Conservation (phyloP, 2,797 vertebrate genomes). For the Somateria mollissima region DNA sequence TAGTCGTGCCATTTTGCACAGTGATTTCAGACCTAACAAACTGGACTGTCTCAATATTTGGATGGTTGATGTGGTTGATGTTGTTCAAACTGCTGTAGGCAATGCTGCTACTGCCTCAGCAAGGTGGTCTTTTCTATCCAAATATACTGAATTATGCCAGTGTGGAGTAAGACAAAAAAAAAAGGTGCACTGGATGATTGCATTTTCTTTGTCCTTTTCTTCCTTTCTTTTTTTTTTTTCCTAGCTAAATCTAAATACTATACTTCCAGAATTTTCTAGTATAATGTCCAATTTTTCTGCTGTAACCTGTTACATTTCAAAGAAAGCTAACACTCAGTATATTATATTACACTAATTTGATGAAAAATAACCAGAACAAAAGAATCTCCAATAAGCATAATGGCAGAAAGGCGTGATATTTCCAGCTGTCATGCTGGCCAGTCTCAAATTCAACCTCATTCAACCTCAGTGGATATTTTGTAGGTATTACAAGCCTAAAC, state of each 20-base stretch:
- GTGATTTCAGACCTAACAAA: slow-evolving; percentile 24
- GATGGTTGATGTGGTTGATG: background rate
- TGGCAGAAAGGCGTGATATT: slow-evolving; percentile 45
- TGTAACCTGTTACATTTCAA: background rate
- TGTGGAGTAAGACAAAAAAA: background rate
- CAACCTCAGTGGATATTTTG: background rate
- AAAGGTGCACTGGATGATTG: background rate
- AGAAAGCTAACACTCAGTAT: background rate
- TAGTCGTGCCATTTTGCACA: background rate
- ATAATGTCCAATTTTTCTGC: background rate
- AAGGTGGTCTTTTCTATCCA: slow-evolving; percentile 17
- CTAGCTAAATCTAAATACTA: background rate
- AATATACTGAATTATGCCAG: background rate
- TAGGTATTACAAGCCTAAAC: background rate
- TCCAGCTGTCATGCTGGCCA: slow-evolving; percentile 38
- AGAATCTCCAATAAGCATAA: background rate
- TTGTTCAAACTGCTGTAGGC: background rate
- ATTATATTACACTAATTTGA: background rate
- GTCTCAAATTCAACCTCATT: slow-evolving; percentile 29
- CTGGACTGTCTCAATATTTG: slow-evolving; percentile 36
- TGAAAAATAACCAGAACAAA: slow-evolving; percentile 39
- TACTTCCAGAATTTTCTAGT: background rate
- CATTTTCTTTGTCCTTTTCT: background rate
- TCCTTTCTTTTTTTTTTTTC: background rate
- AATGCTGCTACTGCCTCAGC: background rate